Conservation (phyloP, 23 tunicate species). For the Corella eumyota region DNA sequence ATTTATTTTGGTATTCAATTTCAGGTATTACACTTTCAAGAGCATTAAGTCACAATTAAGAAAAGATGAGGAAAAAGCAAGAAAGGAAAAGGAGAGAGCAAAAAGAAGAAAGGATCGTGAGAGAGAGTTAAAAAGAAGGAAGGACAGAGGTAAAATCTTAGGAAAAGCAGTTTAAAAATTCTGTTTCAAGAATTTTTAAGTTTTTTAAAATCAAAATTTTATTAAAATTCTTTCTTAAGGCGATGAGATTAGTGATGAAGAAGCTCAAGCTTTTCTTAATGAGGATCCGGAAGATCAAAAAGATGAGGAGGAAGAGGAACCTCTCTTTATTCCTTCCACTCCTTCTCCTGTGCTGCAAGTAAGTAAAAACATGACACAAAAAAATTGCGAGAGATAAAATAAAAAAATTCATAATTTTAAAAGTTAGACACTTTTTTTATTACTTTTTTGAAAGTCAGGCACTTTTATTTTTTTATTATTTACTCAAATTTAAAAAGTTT, state of each 20-base stretch:
- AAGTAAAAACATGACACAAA: too few species aligned
- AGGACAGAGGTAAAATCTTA: conserved; percentile 41
- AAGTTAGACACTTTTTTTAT: too few species aligned
- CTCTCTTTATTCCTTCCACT: conserved; percentile 33
- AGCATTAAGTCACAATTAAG: conserved; percentile 73
- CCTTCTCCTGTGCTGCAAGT: conserved; percentile 65
- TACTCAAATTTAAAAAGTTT: too few species aligned
- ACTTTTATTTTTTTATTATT: too few species aligned
- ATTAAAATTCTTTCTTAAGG: conserved; percentile 21
- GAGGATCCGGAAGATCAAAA: conserved; percentile 62
- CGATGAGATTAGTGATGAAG: conserved; percentile 72
- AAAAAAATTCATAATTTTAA: too few species aligned
- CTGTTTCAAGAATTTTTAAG: neutral
- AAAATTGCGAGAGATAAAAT: too few species aligned
- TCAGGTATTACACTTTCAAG: conserved; percentile 65
- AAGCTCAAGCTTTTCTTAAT: conserved; percentile 67
- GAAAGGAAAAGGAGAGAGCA: conserved; percentile 33
- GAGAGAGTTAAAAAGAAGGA: conserved; percentile 63
- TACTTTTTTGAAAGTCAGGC: too few species aligned
- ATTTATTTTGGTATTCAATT: conserved; percentile 4
- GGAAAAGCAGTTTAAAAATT: neutral
- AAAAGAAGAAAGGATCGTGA: conserved; percentile 45
- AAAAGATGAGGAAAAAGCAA: conserved; percentile 62
- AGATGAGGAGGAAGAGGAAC: conserved; percentile 66
- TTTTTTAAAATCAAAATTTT: neutral